Base-by-base conservation (phyloP, 2,888 invertebrate species). In the Aplocera efformata region DNA sequence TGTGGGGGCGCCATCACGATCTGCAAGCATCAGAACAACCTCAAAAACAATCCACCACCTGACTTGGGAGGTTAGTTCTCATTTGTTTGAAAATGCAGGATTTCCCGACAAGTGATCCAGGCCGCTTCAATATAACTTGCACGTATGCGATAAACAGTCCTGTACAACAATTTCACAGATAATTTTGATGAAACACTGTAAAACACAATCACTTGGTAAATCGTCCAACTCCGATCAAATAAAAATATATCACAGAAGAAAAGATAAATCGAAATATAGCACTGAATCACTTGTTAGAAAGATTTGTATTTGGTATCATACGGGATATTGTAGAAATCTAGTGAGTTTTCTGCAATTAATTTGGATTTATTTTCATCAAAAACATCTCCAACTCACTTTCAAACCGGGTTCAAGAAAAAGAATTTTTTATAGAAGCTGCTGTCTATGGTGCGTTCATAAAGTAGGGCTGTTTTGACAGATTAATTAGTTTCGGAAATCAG, bases 1-100 rank as follows among this genome's bases (percentile, higher is more conserved):
- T 90, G 92, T 70, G 92, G 90, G 79, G 93, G 93, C 82, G 94
- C 93, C 95, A 95, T 95, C 90, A 63, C 61, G 76, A 83, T 76
- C 79, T 79, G 72, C 38, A 70, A 59, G 67, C 58, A 68, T 53
- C 65, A 69, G 66, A 44, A 66, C 68, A 69, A 70, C 68, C 63
- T 74, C 67, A 69, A 72, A 72, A 72, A 66, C 66, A 67, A 67
- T 50, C 40, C 45, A 63, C 73, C 79, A 80, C 76, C 76, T 75
- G 76, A 79, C 56, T 52, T 45, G 10, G n/a, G 20, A 57, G 60
- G 58, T 72, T 68, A 79, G 65, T 73, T 69, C 67, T 64, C 32
- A 52, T 58, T 48, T 63, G 48, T 63, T 57, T 65, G 53, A 42
- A 25, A 48, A 35, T 42, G 49, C 42, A 43, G 48, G 34, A 48